Base-by-base conservation (phyloP, 1,140 invertebrate species). In the Nasonia vitripennis region DNA sequence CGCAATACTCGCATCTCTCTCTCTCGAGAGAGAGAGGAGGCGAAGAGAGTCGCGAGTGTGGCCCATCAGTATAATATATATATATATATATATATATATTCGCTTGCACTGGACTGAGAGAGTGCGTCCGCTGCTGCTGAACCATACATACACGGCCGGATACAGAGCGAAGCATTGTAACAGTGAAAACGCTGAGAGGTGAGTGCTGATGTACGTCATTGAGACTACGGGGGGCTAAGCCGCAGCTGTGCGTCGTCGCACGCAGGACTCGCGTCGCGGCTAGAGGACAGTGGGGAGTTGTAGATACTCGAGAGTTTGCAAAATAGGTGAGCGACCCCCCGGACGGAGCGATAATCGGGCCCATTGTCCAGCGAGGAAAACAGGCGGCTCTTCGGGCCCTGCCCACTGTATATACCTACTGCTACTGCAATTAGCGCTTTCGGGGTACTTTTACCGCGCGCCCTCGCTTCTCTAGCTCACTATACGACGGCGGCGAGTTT, bases 311-410 rank as follows among this genome's bases (percentile, higher is more conserved):
- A 27, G 27, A 62, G 55, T 62, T 62, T 62, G 55, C 55, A 62
- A 62, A 45, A 62, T 62, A 62, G 74, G 48, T 45, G 41, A 51
- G 34, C 75, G 75, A 78, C 83, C 70, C 70, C 83, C 83, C 2
- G 68, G 41, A 5, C 70, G 48, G 68, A 51, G 27, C 78, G 68
- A 85, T 85, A 41, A 85, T 85, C 83, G 78, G 83, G 62, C 27
- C 70, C 77, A 79, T 84, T 84, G 83, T 84, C 20, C 11, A 34
- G 23, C 68, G 83, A 77, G 83, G 62, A 78, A 84, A 84, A 84
- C 83, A 84, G 77, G 45, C 83, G 67, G 67, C 55, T 62, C 17
- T n/a, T 62, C 55, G 55, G 20, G 17, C 20, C 55, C 12, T 55
- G 31, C 11, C 67, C 23, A 27, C 67, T 27, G 6, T 17, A 0